Evolutionary conservation across 2,888 invertebrate genomes (phyloP), one percentile per base, ranked within the genome.

Genomic region (Panopea generosa): DNA sequence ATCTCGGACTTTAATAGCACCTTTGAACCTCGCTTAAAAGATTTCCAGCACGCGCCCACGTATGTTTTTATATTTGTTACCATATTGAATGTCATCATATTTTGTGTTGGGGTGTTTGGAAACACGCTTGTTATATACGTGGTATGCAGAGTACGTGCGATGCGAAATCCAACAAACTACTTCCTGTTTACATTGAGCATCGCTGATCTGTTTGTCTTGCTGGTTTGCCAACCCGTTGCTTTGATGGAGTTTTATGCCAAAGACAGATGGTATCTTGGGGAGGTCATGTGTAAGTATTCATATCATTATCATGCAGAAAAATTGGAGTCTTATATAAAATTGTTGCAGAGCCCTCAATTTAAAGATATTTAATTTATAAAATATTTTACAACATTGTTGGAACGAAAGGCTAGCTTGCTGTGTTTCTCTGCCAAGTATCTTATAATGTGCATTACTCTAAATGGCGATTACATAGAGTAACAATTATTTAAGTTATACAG

Each of bases 41-140:
- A 57, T 24, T 77, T 78, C 20, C 62, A 45, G 14, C 79, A 79
- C 26, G 60, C 49, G 1, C 84, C 87, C 0, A 22, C 95, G 90
- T 97, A 98, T 94, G 96, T 98, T 92, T 95, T 96, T 84, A 95
- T 96, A 63, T 96, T 96, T 1, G 97, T 97, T 11, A 97, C 97
- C 95, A 94, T 96, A 26, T 95, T 97, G 87, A 98, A 97, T 93
- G 95, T 96, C 89, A 94, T 96, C 84, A 96, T 98, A 86, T 96
- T 98, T 95, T 95, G 96, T 89, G 94, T 98, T 85, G 98, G 98
- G 43, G 96, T 97, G 78, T 95, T 97, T 83, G 98, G 98, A 24
- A 98, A 98, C 91, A 95, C 97, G 77, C 96, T 98, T 95, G 98
- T 98, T 90, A 97, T 97, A 40, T 95, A 97, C 89, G 98, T 98